Conservation (phyloP, 2,797 vertebrate species). For the Esox lucius region DNA sequence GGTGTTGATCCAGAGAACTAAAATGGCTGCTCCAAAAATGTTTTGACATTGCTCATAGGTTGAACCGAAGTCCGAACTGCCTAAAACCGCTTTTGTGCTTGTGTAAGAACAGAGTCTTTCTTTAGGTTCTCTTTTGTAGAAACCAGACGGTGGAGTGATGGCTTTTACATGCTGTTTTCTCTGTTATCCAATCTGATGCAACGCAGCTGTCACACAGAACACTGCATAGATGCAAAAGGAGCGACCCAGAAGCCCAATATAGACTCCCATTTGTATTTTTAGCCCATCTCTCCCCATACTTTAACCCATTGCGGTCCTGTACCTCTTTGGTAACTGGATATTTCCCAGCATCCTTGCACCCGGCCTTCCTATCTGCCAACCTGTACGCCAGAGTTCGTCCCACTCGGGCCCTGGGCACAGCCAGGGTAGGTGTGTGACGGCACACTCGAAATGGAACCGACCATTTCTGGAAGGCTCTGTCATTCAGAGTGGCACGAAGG, state of each 20-base stretch:
- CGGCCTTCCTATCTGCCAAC: not conserved
- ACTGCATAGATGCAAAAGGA: conserved; percentile 10
- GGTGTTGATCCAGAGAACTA: not conserved
- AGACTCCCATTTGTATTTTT: conserved; percentile 23
- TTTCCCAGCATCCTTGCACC: not conserved
- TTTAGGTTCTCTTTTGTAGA: not conserved
- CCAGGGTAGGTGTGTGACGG: not conserved
- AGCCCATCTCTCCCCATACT: conserved; percentile 4
- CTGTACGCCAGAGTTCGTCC: not conserved
- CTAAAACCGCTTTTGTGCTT: not conserved
- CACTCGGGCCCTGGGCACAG: not conserved
- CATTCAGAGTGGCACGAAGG: not conserved
- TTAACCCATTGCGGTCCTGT: not conserved
- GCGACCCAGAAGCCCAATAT: conserved; percentile 18
- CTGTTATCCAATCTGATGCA: conserved; percentile 15
- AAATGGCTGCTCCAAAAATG: not conserved
- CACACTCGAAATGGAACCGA: conserved; percentile 2
- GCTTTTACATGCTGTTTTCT: not conserved
- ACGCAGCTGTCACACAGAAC: conserved; percentile 27
- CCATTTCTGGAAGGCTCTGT: conserved; percentile 13
- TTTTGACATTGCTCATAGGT: not conserved
- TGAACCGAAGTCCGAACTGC: not conserved
- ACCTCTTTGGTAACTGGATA: conserved; percentile 23
- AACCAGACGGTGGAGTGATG: not conserved
- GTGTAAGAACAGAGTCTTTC: not conserved